Evolutionary conservation across 2,797 vertebrate species (phyloP), one percentile per base, ranked within the genome.

Genomic region (Tympanoctomys barrerae): DNA sequence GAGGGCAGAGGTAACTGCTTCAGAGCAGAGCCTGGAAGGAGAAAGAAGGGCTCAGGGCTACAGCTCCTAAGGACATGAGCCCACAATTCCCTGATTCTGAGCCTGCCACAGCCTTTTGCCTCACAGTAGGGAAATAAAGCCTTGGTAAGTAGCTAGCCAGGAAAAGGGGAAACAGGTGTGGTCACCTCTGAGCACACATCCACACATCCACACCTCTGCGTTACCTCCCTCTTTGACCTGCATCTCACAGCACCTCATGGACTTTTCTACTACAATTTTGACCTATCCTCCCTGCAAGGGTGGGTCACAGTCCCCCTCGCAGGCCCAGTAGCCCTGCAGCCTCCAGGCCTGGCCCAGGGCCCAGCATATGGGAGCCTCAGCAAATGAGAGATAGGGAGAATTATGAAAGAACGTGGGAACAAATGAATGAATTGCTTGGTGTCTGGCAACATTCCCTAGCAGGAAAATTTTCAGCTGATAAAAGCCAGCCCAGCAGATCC

Each of bases 41-140:
- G 36, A 52, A 39, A 46, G 39, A 14, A 68, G n/a, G 54, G 96
- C 96, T 96, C 89, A 96, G 96, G 95, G 97, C 94, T 33, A 21
- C n/a, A 88, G 54, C 4, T 6, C 89, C 94, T 42, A 46, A 16
- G 87, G 88, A 90, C 95, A 90, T 78, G 92, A 91, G 73, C 87
- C 96, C 90, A 82, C 7, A 1, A 24, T 92, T 87, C 64, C 61
- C 46, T 89, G 83, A 19, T 46, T 61, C 85, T 94, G 57, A 49
- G 77, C 22, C 57, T 2, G 1, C 54, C n/a, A 49, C 42, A 79
- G 31, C 22, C n/a, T 78, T 24, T 49, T 16, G 71, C 49, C n/a
- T 66, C 39, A 4, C 21, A 12, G 42, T 11, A 54, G 80, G 73
- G 62, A 83, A 89, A 36, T 42, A n/a, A 75, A 5, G 64, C 52